These are phyloP conservation scores for Silvanus unidentatus DNA, from an alignment of 2,888 invertebrate species.

Conservation along the genomic window DNA sequence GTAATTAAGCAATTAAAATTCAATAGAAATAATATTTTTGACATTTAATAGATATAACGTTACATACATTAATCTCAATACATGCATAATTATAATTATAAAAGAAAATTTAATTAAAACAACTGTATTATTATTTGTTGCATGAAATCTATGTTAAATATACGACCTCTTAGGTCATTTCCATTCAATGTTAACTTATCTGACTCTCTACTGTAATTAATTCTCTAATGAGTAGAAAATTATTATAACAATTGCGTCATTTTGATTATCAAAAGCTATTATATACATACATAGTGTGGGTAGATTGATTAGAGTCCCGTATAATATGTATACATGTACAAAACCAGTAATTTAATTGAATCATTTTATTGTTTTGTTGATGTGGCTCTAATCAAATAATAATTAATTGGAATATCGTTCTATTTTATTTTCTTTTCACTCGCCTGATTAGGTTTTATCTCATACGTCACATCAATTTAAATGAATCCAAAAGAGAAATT, in stretches of 20 bases:
- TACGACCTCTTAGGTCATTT: conserved; percentile 9
- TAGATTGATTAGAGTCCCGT: conserved; percentile 29
- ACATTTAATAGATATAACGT: no score
- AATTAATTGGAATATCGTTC: not conserved
- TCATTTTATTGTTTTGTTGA: conserved; percentile 12
- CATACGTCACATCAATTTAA: not conserved
- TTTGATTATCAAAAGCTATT: conserved; percentile 22
- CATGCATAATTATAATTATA: no score
- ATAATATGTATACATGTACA: no score
- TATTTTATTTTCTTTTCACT: no score
- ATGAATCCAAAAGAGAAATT: not conserved
- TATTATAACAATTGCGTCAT: conserved; percentile 35
- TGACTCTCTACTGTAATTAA: conserved; percentile 31
- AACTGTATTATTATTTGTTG: no score
- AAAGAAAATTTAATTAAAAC: no score
- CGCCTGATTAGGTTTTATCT: no score
- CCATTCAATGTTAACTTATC: conserved; percentile 27
- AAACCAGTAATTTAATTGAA: conserved; percentile 23
- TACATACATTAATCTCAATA: no score
- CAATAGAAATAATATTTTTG: no score
- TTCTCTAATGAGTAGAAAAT: conserved; percentile 36
- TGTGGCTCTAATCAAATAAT: not conserved
- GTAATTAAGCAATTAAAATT: no score
- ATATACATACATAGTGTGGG: conserved; percentile 25
- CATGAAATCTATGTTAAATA: no score